Evolutionary conservation across 2,888 invertebrate species (phyloP).

Genomic region (Cotesia congregata): DNA sequence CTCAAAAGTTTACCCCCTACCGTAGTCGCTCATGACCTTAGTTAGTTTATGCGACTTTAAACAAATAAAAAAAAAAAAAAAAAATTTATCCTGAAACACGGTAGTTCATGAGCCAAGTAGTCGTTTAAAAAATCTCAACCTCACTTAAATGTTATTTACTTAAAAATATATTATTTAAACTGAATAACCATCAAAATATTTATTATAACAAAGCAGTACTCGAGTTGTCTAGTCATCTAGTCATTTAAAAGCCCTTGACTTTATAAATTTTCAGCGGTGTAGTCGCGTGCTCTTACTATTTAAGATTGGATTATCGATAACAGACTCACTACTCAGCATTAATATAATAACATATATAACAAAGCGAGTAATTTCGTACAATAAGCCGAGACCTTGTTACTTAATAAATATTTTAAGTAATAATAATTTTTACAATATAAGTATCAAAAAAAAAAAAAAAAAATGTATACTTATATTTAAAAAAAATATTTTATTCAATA

Average conservation of each 20-base stretch:
- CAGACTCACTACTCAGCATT: background rate
- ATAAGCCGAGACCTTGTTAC: background rate
- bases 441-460: conserved; percentile 34
- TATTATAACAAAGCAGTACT: background rate
- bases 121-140: no score
- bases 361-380: background rate
- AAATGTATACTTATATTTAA: background rate
- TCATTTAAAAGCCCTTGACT: conserved; percentile 22
- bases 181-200: background rate
- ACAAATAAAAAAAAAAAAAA: no score
- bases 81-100: no score
- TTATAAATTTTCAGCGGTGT: background rate
- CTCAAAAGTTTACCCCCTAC: no score
- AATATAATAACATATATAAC: background rate
- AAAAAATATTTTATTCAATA: no score
- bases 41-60: no score
- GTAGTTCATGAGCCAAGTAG: no score
- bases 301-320: conserved; percentile 22
- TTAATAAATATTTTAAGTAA: background rate
- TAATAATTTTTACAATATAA: background rate
- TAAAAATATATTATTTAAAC: background rate
- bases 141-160: background rate
- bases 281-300: conserved; percentile 13
- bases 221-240: conserved; percentile 19
- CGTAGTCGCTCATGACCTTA: no score